Conservation (phyloP, 2,113 vertebrate species). For the Pao palembangensis region DNA sequence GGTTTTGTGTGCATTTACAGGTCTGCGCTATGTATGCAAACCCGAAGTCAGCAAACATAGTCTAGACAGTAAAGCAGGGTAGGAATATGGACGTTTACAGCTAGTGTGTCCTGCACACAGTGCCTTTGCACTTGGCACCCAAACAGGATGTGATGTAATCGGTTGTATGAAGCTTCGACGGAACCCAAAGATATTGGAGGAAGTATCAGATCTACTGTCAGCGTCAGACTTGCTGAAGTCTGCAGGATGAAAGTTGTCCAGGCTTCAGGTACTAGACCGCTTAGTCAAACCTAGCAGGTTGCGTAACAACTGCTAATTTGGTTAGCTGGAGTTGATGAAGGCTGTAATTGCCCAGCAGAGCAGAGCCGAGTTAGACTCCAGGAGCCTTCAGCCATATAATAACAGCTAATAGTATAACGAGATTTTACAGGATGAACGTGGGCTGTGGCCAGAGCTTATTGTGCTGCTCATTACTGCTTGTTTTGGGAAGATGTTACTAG, state of each 20-base stretch:
- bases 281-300: constrained; percentile 59
- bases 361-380: constrained; percentile 33
- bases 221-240: background rate
- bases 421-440: constrained; percentile 45
- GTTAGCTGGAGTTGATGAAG: constrained; percentile 54
- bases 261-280: constrained; percentile 27
- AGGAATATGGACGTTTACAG: background rate
- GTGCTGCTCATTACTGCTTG: constrained; percentile 11
- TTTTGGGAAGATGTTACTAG: background rate
- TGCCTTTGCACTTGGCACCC: background rate
- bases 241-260: constrained; percentile 18
- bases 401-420: constrained; percentile 57
- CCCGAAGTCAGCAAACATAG: no score
- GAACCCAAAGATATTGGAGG: no score
- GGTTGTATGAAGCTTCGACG: background rate
- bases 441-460: constrained; percentile 22
- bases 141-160: background rate
- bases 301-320: constrained; percentile 70
- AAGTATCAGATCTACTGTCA: no score
- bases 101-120: background rate
- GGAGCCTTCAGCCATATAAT: constrained; percentile 44
- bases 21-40: no score
- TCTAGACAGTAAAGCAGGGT: no score
- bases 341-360: constrained; percentile 60
- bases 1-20: no score